These are phyloP conservation scores for Bos taurus DNA, from an alignment of 2,113 vertebrate species.

Conservation along the genomic window ARS-UCD2.0 NC_037351.1:1735001-1735500, in stretches of 20 bases:
- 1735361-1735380: too few species aligned
- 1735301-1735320: neutral
- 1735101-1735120: accelerated
- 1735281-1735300: neutral
- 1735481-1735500: neutral
- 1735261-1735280: neutral
- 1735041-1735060: neutral
- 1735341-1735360: too few species aligned
- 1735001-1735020: accelerated
- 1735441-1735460: neutral
- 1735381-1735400: accelerated
- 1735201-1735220: neutral
- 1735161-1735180: neutral
- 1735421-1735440: neutral
- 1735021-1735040: neutral
- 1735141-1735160: neutral
- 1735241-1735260: too few species aligned
- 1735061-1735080: accelerated
- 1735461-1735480: neutral
- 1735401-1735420: accelerated
- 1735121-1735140: accelerated
- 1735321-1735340: neutral
- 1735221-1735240: neutral
- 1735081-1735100: accelerated
- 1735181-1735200: neutral